These are phyloP conservation scores for Picus viridis DNA, from an alignment of 2,797 vertebrate genomes.

Conservation along the genomic window DNA sequence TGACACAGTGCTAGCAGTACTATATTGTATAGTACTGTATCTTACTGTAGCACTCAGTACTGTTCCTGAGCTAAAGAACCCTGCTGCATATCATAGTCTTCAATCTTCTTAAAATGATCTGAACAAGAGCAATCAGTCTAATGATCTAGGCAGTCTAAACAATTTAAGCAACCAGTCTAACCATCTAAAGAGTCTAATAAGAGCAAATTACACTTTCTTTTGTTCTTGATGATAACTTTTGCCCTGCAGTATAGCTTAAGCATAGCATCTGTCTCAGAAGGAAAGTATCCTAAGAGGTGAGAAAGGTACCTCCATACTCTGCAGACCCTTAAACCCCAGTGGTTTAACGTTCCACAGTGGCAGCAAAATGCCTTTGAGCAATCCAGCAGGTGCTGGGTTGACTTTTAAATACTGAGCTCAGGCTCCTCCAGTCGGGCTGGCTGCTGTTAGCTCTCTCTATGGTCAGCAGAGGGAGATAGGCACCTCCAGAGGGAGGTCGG, in stretches of 20 bases:
- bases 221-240: not conserved
- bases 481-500: not conserved
- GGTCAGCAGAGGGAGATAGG: not conserved
- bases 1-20: not conserved
- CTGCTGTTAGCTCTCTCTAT: not conserved
- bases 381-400: not conserved
- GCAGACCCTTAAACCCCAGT: not conserved
- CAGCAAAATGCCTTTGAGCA: not conserved
- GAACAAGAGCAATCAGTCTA: not conserved
- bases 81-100: not conserved
- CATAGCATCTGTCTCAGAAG: not conserved
- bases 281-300: not conserved
- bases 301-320: not conserved
- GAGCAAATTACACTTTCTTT: not conserved
- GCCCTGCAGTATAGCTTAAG: not conserved
- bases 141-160: not conserved
- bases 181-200: not conserved
- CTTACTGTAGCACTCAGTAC: not conserved
- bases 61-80: not conserved
- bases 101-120: not conserved
- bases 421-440: not conserved
- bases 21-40: not conserved
- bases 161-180: not conserved
- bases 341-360: not conserved
- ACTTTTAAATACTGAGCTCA: not conserved